Conservation (phyloP, 2,888 invertebrate species). For the Augochlorella aurata region DNA sequence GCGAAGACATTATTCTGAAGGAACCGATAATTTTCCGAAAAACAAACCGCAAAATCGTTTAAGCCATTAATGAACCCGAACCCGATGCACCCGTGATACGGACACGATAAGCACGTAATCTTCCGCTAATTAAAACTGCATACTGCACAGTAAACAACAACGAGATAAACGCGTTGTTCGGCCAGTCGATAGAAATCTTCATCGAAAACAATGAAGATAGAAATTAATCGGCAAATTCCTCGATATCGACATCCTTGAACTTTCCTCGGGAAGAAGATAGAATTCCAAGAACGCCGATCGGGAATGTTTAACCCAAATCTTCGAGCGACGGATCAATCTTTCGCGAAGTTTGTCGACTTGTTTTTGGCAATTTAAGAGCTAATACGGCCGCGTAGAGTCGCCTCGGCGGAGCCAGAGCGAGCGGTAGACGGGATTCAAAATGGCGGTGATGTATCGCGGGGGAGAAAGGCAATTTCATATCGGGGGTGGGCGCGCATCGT, state of each 20-base stretch:
- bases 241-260: neutral
- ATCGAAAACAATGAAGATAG: neutral
- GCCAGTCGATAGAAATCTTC: neutral
- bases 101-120: constrained; percentile 10
- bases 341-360: neutral
- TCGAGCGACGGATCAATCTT: neutral
- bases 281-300: neutral
- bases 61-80: neutral
- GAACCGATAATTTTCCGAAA: neutral
- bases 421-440: neutral
- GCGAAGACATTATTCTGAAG: neutral
- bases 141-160: neutral
- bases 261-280: neutral
- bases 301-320: neutral
- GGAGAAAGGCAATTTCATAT: constrained; percentile 49
- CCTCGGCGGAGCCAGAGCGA: neutral
- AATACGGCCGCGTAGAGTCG: neutral
- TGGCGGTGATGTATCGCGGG: constrained; percentile 21
- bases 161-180: neutral
- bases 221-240: neutral
- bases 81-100: constrained; percentile 2
- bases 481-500: constrained; percentile 41
- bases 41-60: neutral
- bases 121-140: constrained; percentile 8
- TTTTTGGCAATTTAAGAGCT: neutral